Evolutionary conservation across 2,888 invertebrate species (phyloP).

Genomic region (Augiades crinisus): DNA sequence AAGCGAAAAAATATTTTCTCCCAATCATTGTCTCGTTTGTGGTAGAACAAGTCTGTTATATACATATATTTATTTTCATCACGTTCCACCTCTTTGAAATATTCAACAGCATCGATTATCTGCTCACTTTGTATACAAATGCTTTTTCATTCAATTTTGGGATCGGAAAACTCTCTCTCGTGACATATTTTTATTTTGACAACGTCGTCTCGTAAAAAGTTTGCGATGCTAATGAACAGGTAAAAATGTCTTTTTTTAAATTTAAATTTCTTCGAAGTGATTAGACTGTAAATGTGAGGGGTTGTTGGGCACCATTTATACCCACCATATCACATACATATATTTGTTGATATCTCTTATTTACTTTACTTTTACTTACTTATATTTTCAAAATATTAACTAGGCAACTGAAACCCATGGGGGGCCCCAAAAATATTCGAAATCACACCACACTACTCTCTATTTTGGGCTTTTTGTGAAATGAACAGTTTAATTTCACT

Average conservation of each 20-base stretch:
- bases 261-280: neutral
- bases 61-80: slow-evolving; percentile 59
- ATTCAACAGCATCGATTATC: slow-evolving; percentile 75
- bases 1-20: neutral
- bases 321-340: too few species aligned
- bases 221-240: slow-evolving; percentile 10
- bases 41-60: slow-evolving; percentile 24
- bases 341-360: neutral
- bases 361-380: neutral
- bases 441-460: too few species aligned
- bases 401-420: too few species aligned
- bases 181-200: slow-evolving; percentile 41
- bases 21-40: neutral
- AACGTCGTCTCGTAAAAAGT: slow-evolving; percentile 8
- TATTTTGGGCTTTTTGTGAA: too few species aligned
- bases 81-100: slow-evolving; percentile 67
- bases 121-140: slow-evolving; percentile 70
- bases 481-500: too few species aligned
- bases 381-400: neutral
- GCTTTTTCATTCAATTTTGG: slow-evolving; percentile 67
- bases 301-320: too few species aligned
- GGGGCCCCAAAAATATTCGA: too few species aligned
- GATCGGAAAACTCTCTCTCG: slow-evolving; percentile 41
- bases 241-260: slow-evolving; percentile 9
- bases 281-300: too few species aligned